A percentile compares a stretch with the other conserved stretches of the same genome.
These are phyloP conservation scores for Dryocosmus kuriphilus DNA, from an alignment of 2,888 invertebrate species.

Conservation along the genomic window DNA sequence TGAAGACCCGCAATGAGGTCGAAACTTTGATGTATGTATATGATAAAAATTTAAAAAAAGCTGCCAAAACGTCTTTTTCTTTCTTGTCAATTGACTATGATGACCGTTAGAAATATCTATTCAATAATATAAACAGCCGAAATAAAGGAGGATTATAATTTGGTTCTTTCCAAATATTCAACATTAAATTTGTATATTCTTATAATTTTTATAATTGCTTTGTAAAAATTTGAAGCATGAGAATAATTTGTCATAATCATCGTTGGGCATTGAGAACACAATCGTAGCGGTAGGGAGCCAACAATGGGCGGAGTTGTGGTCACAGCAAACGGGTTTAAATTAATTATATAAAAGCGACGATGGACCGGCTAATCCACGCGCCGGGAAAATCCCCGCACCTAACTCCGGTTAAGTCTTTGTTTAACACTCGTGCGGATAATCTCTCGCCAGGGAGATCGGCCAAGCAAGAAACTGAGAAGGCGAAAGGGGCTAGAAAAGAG, in stretches of 20 bases:
- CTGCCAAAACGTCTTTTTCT: no score
- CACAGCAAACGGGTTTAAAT: conserved; percentile 54
- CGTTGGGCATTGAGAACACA: not conserved
- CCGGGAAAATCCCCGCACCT: conserved; percentile 55
- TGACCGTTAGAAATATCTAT: no score
- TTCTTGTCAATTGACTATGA: no score
- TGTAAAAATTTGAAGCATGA: not conserved
- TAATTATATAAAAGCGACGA: conserved; percentile 57
- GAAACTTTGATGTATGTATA: no score
- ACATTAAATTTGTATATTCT: no score
- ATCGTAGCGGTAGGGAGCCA: conserved; percentile 1
- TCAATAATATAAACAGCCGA: no score
- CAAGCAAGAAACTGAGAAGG: conserved; percentile 31
- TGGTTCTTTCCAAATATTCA: no score
- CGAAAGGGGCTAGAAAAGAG: conserved; percentile 19
- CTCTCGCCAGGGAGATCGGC: conserved; percentile 55
- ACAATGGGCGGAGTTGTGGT: conserved; percentile 28
- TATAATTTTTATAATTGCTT: not conserved
- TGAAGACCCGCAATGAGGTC: no score
- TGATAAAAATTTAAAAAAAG: no score
- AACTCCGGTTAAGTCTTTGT: conserved; percentile 66
- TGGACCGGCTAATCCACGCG: conserved; percentile 54
- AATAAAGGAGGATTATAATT: no score
- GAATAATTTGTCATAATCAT: conserved; percentile 36
- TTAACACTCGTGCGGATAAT: conserved; percentile 67